Percentiles rank a stretch among this genome's conserved stretches.
These are phyloP conservation scores for Ivindomyrus marchei DNA, from an alignment of 2,113 vertebrate species.

Conservation along the genomic window DNA sequence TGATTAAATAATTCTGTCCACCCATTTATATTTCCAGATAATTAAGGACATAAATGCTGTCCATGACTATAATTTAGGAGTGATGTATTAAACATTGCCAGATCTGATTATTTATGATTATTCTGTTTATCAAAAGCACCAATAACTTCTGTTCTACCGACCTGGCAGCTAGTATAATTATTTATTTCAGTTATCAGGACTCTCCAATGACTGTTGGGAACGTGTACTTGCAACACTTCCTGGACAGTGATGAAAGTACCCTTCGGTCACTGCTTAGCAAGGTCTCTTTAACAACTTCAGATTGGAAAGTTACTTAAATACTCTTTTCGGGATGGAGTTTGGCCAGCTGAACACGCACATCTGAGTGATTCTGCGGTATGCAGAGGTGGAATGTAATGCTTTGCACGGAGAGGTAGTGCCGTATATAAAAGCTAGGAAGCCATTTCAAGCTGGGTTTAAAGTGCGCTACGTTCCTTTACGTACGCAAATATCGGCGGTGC, in stretches of 20 bases:
- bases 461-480: neutral
- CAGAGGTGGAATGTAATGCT: neutral
- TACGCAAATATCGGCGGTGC: neutral
- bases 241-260: neutral
- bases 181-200: neutral
- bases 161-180: neutral
- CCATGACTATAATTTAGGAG: neutral
- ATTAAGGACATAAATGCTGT: neutral
- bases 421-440: neutral
- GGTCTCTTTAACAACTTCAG: neutral
- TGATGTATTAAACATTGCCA: neutral
- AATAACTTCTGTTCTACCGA: neutral
- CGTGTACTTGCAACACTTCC: neutral
- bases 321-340: neutral
- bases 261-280: neutral
- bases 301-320: neutral
- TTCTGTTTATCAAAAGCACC: neutral
- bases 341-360: neutral
- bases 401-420: neutral
- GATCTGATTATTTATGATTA: neutral
- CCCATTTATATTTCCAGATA: neutral
- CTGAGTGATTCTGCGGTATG: neutral
- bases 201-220: neutral
- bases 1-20: neutral
- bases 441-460: neutral